Evolutionary conservation across 2,113 vertebrate genomes (phyloP), one percentile per base, ranked within the genome.

Genomic region (Jaculus jaculus): DNA sequence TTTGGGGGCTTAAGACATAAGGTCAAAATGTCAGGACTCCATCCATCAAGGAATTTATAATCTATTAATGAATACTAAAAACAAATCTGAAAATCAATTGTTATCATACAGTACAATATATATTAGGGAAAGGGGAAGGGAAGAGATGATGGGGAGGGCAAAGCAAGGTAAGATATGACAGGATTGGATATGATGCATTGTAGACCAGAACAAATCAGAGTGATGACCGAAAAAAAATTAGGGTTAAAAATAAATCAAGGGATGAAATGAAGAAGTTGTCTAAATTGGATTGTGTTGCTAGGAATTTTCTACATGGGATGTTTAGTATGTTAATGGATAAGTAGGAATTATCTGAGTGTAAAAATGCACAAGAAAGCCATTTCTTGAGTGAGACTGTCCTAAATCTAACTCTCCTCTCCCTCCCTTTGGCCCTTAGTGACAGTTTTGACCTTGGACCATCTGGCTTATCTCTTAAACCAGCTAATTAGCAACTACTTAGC

Each of bases 11-110:
- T 68, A 68, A 85, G 24, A 74, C 63, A 21, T 13, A 69, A 75
- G 47, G 47, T 60, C 60, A 51, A 74, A 65, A 85, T 47, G 68
- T 26, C 47, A 68, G 32, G 24, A 39, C 74, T 89, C 54, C 66
- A 37, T 85, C 68, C 47, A 69, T 69, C 61, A 85, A n/a, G 51
- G 47, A 75, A 89, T 89, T 85, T 89, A 80, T 8, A 68, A n/a
- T 74, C 47, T 61, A 61, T 20, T 7, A 17, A 37, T 32, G 60
- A 30, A 69, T 32, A 68, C 32, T 7, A 7, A 74, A 47, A 80
- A 37, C 80, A 89, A 95, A 89, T 69, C 68, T 63, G 5, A 23
- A 66, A 54, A 47, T 89, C 80, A 63, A 5, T 81, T 79, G 68
- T 75, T 85, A 68, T 2, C 58, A 34, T 7, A 60, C 20, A 69